A percentile compares a stretch with the other conserved stretches of the same genome.
Evolutionary conservation across 2,888 invertebrate genomes (phyloP).

Genomic region (Cetonia aurata): DNA sequence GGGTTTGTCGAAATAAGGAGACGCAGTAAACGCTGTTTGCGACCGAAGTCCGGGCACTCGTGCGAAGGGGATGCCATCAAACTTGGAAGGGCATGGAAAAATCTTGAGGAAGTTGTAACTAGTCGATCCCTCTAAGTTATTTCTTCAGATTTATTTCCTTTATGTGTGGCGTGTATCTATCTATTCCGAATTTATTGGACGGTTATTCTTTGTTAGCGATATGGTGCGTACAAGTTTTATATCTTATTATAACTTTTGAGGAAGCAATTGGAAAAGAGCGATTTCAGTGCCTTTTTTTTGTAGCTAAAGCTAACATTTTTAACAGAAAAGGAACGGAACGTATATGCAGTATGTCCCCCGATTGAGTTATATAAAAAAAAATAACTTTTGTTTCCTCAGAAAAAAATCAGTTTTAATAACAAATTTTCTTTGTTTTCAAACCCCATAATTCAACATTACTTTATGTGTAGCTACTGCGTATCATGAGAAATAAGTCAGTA

Average conservation of each 20-base stretch:
- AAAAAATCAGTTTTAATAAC: too few species aligned
- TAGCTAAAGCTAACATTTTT: too few species aligned
- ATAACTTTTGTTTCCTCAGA: too few species aligned
- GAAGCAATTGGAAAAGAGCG: background rate
- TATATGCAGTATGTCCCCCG: too few species aligned
- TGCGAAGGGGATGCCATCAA: constrained; percentile 44
- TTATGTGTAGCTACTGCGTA: too few species aligned
- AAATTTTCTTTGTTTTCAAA: too few species aligned
- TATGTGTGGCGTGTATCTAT: constrained; percentile 42
- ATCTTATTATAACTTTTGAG: background rate
- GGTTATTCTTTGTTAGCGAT: too few species aligned
- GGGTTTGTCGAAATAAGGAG: constrained; percentile 21
- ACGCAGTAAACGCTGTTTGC: constrained; percentile 29
- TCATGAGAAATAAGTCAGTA: too few species aligned
- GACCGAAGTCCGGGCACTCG: constrained; percentile 41
- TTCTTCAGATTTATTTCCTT: constrained; percentile 50
- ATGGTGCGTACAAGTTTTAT: background rate
- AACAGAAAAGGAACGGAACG: too few species aligned
- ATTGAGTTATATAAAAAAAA: too few species aligned
- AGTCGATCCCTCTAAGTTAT: constrained; percentile 51
- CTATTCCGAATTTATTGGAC: background rate
- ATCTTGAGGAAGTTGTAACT: constrained; percentile 45
- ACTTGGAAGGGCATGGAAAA: constrained; percentile 41
- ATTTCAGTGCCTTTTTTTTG: background rate
- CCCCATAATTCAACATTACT: too few species aligned